Percentiles rank a stretch among this genome's conserved stretches.
Conservation (phyloP, 1,140 invertebrate species). For the Platyura marginata region DNA sequence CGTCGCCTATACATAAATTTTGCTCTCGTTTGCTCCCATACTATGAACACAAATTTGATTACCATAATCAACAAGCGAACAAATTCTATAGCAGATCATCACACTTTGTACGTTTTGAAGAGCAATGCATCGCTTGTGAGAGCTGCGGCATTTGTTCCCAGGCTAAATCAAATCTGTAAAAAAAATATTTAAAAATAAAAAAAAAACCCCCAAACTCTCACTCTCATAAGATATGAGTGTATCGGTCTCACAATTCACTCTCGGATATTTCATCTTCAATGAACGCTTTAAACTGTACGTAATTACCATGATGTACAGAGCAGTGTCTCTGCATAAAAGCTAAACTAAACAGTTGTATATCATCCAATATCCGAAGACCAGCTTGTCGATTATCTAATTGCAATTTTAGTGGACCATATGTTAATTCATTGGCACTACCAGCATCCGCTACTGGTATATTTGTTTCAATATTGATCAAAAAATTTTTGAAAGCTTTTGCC, state of each 20-base stretch:
- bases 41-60: too few relatives aligned
- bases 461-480: slow-evolving; percentile 16
- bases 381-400: slow-evolving; percentile 13
- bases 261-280: slow-evolving; percentile 18
- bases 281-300: slow-evolving; percentile 19
- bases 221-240: background rate
- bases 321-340: slow-evolving; percentile 22
- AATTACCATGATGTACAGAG: slow-evolving; percentile 18
- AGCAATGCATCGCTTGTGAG: slow-evolving; percentile 16
- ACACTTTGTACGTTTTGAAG: too few relatives aligned
- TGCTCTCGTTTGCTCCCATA: too few relatives aligned
- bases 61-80: too few relatives aligned
- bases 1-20: too few relatives aligned
- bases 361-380: slow-evolving; percentile 16
- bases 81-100: too few relatives aligned
- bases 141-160: slow-evolving; percentile 23
- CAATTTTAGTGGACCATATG: slow-evolving; percentile 16
- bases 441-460: slow-evolving; percentile 15
- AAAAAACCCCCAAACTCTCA: background rate
- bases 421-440: slow-evolving; percentile 14
- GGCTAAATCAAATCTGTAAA: slow-evolving; percentile 18
- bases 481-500: slow-evolving; percentile 13
- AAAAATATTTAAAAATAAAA: slow-evolving; percentile 2
- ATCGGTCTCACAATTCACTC: slow-evolving; percentile 14
- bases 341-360: slow-evolving; percentile 21